Evolutionary conservation across 2,797 vertebrate genomes (phyloP), one percentile per base, ranked within the genome.

Genomic region (Chelon labrosus): DNA sequence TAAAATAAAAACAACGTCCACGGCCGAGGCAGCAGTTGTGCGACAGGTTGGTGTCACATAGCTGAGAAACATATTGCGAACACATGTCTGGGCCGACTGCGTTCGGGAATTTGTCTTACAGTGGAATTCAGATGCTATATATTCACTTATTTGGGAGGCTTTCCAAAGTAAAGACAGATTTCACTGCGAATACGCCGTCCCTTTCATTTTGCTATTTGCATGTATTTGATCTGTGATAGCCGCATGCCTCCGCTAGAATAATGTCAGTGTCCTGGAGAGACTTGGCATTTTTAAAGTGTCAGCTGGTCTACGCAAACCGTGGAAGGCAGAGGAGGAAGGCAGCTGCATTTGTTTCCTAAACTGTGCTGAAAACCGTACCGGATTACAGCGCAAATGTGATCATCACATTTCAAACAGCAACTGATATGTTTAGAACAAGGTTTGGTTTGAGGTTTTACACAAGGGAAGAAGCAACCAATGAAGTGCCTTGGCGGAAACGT

Each of bases 1-100:
- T 31, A 31, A 31, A 31, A 31, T 64, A 75, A 66, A 65, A 35
- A 7, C 25, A 1, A 58, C 62, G 52, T 58, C 53, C 20, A 61
- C 17, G 38, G 47, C 46, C 64, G 53, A 71, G 35, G 70, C 67
- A 52, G 65, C 61, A 68, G 50, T 72, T 70, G 47, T 80, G 71
- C 44, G 73, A 82, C 83, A 87, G 73, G 73, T 75, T 53, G 54
- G 52, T 87, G 79, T 82, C 83, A 70, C 54, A 68, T 77, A 73
- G 62, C 77, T 80, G 64, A 83, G 65, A 73, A 85, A 85, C 86
- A 89, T 70, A 87, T 83, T 91, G 86, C 39, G 76, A 88, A 83
- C 90, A 90, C 77, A 85, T 89, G 85, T 83, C 71, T 74, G 63
- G 70, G 60, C 44, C 44, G 68, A 77, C 55, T 73, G 58, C 16